These are phyloP conservation scores for Gymnobelideus leadbeateri DNA, from an alignment of 2,113 vertebrate species.

Conservation along the genomic window DNA sequence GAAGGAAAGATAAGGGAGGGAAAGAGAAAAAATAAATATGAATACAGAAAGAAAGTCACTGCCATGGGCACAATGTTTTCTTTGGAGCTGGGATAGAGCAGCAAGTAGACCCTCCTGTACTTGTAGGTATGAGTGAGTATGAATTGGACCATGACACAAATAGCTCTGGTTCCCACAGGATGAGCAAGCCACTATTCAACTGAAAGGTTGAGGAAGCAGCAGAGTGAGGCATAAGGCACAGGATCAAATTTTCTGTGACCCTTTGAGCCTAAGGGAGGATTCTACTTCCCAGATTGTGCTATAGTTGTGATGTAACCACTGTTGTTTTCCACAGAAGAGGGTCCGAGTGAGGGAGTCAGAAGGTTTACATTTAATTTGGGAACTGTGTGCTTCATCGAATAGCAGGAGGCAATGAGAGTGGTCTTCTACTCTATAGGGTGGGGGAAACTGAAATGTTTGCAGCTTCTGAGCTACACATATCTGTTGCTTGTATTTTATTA, in stretches of 20 bases:
- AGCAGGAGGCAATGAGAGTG: background rate
- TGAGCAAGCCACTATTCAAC: background rate
- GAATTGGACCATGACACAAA: background rate
- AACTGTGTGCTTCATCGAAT: background rate
- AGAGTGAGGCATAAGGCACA: background rate
- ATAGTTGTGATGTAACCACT: background rate
- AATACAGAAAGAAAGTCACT: background rate
- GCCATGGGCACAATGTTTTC: background rate
- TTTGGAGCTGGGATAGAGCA: background rate
- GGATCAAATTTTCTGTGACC: background rate
- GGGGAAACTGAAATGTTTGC: background rate
- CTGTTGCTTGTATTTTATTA: background rate
- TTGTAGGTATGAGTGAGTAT: background rate
- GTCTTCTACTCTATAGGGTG: background rate
- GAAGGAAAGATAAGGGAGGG: background rate
- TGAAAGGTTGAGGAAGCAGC: background rate
- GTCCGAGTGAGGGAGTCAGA: background rate
- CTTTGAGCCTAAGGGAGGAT: background rate
- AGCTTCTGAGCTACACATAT: background rate
- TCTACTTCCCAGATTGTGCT: background rate
- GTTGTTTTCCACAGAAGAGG: background rate
- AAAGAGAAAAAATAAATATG: background rate
- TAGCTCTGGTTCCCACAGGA: background rate
- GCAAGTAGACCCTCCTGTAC: background rate
- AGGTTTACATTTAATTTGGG: background rate